Evolutionary conservation across 2,888 invertebrate genomes (phyloP), one percentile per base, ranked within the genome.

Genomic region (Temnothorax ravouxi): DNA sequence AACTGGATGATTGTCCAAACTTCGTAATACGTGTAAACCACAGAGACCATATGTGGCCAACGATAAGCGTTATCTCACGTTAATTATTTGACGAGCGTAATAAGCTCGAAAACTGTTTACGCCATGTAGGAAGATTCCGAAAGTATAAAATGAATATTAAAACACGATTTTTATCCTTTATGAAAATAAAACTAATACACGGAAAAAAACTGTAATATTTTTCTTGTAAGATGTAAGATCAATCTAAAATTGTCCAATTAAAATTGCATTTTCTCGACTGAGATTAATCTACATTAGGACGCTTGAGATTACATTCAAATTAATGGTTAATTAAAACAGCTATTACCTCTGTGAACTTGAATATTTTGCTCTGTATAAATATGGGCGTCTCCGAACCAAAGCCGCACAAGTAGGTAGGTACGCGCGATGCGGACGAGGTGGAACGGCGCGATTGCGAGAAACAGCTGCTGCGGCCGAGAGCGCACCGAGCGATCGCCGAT

Each of bases 31-130:
- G n/a, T 76, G 21, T 66, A 81, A 81, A 18, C 18, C 29, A 44
- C 25, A 29, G 5, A 3, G 8, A 4, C n/a, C 56, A 69, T 6
- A 62, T 50, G 52, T 54, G 52, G 29, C 18, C 54, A 25, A 34
- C 47, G 84, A 86, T 86, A 86, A 86, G 71, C 66, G 67, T 82
- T 84, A 86, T 86, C 86, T 66, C 25, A 21, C n/a, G 15, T 76
- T 84, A 86, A 86, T 86, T 84, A 86, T 80, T 86, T 75, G 52
- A 83, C 71, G 75, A 64, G 52, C 25, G 54, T 54, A 47, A 64
- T 25, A 34, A 50, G 47, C 38, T 66, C 18, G 44, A 34, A 18
- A 21, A 56, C 21, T 29, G 62, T 18, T 72, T 44, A 6, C 34
- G 38, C 44, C n/a, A 59, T 34, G 5, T 3, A 56, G 50, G 13